Base-by-base conservation (phyloP, 2,797 vertebrate species). In the Sciaenops ocellatus region DNA sequence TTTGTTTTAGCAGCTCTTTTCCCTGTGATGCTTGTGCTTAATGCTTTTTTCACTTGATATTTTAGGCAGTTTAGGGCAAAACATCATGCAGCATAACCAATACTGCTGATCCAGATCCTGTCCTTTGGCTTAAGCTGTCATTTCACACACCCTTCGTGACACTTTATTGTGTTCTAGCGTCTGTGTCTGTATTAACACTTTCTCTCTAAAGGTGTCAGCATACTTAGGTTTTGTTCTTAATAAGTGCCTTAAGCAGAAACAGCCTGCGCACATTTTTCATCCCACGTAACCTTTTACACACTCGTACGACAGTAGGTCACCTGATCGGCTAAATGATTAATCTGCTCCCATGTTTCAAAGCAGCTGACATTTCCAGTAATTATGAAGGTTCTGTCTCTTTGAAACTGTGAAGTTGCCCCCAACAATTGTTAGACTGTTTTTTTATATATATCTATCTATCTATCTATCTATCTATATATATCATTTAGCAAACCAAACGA, bases 321-420 rank as follows among this genome's bases (percentile, higher is more conserved):
- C n/a, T 24, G 22, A 77, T 64, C 28, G 69, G 60, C 68, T 47
- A 65, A 78, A 64, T 60, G 11, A 65, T 52, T 73, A 28, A 79
- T 78, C 41, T 13, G 28, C n/a, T 70, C 12, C 22, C 30, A 57
- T 63, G 50, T 61, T 81, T 76, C 3, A 77, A 61, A 87, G 44
- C 63, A 80, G 63, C 38, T 79, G 76, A 77, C 22, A 46, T 68
- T 67, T 76, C 64, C 5, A 48, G 22, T n/a, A 26, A 44, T 48
- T 44, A 30, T 28, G 20, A 71, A 63, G 34, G 66, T 62, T 79
- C 18, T 72, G 20, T 82, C 42, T 77, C 61, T 80, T 73, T 83
- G 80, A 89, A 90, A 90, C 73, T 42, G 85, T 91, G 85, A 93
- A 90, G 90, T 93, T 93, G 90, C 87, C 90, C 86, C 85, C 67